Conservation (phyloP, 2,113 vertebrate species). For the Bubalus kerabau region DNA sequence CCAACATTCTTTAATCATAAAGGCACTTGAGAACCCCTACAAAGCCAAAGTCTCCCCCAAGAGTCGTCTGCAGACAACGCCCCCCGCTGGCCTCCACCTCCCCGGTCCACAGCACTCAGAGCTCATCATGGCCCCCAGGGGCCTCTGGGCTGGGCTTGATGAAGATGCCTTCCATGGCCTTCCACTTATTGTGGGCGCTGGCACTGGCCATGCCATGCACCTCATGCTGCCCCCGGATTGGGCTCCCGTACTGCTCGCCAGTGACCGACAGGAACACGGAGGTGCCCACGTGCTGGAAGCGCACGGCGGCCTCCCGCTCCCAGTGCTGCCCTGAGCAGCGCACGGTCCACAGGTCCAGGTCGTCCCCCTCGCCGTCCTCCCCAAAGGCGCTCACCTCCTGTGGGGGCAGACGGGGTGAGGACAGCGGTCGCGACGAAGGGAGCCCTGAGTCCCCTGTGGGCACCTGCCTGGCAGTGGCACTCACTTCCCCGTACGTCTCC, state of each 20-base stretch:
- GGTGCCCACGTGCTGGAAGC: constrained; percentile 92
- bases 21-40: constrained; percentile 55
- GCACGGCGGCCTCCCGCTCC: constrained; percentile 90
- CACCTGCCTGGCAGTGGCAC: not conserved
- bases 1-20: constrained; percentile 65
- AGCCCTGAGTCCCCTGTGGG: not conserved
- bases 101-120: constrained; percentile 76
- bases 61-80: not conserved
- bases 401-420: not conserved
- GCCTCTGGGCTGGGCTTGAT: constrained; percentile 86
- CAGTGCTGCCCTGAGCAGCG: constrained; percentile 90
- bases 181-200: constrained; percentile 92
- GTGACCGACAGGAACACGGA: constrained; percentile 93
- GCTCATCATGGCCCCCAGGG: constrained; percentile 88
- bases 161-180: constrained; percentile 96
- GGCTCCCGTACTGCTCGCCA: constrained; percentile 94
- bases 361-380: constrained; percentile 94
- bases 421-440: not conserved
- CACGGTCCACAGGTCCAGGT: constrained; percentile 93
- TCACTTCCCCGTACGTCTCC: not conserved
- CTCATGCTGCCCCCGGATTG: constrained; percentile 93
- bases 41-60: constrained; percentile 31
- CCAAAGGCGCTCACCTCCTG: constrained; percentile 99
- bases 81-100: not conserved
- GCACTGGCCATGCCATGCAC: constrained; percentile 90